These are phyloP conservation scores for Phaenicophaeus curvirostris DNA, from an alignment of 2,797 vertebrate genomes.

Conservation along the genomic window DNA sequence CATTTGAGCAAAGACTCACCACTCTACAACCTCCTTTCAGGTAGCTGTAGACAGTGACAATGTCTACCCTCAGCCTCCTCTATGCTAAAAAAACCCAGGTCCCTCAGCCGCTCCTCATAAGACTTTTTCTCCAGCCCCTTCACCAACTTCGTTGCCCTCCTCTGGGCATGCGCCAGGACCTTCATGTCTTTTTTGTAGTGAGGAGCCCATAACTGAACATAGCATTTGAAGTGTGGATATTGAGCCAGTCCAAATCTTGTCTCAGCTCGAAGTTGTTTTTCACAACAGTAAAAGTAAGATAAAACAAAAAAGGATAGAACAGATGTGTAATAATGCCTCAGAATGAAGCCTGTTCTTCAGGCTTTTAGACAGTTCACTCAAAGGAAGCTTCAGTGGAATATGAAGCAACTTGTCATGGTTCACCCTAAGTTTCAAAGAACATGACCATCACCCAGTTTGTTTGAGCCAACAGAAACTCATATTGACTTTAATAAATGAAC, in stretches of 20 bases:
- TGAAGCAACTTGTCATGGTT: not conserved
- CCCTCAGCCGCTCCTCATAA: too few species aligned
- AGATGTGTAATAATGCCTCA: not conserved
- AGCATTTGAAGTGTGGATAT: too few species aligned
- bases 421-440: not conserved
- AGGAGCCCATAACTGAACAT: too few species aligned
- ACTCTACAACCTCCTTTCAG: too few species aligned
- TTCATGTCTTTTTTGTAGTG: too few species aligned
- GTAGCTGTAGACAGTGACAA: too few species aligned
- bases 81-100: too few species aligned
- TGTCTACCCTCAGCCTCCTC: too few species aligned
- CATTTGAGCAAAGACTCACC: too few species aligned
- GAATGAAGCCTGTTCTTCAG: not conserved
- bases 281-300: not conserved
- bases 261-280: not conserved
- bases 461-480: not conserved
- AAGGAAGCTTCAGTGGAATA: not conserved
- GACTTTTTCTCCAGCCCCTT: too few species aligned
- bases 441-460: not conserved
- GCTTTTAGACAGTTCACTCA: not conserved
- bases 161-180: too few species aligned
- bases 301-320: not conserved
- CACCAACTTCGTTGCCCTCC: too few species aligned
- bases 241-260: not conserved
- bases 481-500: not conserved